Base-by-base conservation (phyloP, 2,888 invertebrate species). In the Eristalis arbustorum region DNA sequence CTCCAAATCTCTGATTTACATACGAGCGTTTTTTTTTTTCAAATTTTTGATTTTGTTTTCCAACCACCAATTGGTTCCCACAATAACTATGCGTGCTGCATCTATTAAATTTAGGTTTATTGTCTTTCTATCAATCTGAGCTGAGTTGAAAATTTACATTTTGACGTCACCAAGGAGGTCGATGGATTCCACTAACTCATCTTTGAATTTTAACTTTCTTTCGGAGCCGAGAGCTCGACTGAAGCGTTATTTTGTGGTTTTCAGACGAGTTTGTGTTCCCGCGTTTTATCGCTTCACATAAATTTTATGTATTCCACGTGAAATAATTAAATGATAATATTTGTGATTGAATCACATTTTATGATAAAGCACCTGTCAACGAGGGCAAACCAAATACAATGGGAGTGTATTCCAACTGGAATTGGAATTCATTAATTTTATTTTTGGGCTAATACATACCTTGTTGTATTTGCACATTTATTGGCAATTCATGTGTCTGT, bases 381-480 rank as follows among this genome's bases (percentile, higher is more conserved):
- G 8, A 49, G n/a, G 18, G 8, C 18, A 8, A 49, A 22, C 18
- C 49, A 18, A 8, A 49, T 18, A 49, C 49, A 49, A 49, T 49
- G 49, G 49, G 49, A 49, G 49, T 49, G 49, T n/a, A 49, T 18
- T 8, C 18, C 49, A 49, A 49, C 49, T 49, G 18, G 49, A 49
- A n/a, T n/a, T 49, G 49, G 18, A 49, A 18, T 49, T 18, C 5
- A 49, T 49, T 49, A 49, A 49, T 49, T 49, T 49, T 18, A 49
- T 18, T 49, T n/a, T 25, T 49, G 6, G 49, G 49, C 8, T 49
- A 18, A 49, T 18, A 18, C 49, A 49, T 18, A 18, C 49, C 49
- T 61, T 49, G 64, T 31, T 71, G 18, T 61, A 25, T 68, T 67
- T 77, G 72, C 67, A 77, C 77, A 77, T 77, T 57, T 56, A 64